A percentile compares a stretch with the other conserved stretches of the same genome.
Conservation (phyloP, 2,888 invertebrate genomes). For the Pandemis cinnamomeana region DNA sequence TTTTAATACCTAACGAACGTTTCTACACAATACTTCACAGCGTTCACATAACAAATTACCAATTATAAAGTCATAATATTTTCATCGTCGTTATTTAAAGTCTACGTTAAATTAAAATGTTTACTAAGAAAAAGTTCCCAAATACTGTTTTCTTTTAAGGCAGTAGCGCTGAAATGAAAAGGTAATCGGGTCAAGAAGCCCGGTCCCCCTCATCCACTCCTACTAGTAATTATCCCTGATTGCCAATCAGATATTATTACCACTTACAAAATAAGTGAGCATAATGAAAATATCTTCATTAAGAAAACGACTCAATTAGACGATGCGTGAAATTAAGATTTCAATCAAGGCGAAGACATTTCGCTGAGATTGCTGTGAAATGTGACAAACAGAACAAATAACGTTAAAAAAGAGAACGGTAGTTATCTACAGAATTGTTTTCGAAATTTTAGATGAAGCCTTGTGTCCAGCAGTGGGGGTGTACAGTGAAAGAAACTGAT, state of each 20-base stretch:
- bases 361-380: background rate
- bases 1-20: too few species aligned
- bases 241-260: conserved; percentile 35
- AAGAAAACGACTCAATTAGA: conserved; percentile 5
- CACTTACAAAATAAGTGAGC: background rate
- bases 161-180: too few species aligned
- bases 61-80: too few species aligned
- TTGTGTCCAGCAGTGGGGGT: too few species aligned
- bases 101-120: too few species aligned
- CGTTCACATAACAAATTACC: too few species aligned
- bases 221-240: conserved; percentile 25
- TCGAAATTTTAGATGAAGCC: background rate
- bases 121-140: too few species aligned
- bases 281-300: conserved; percentile 25
- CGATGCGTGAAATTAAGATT: conserved; percentile 15
- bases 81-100: too few species aligned
- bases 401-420: background rate
- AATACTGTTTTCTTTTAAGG: too few species aligned
- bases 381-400: background rate
- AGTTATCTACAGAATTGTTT: background rate
- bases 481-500: too few species aligned
- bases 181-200: too few species aligned
- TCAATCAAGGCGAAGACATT: background rate
- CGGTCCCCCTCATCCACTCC: background rate
- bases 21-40: too few species aligned